phyloP scores from a whole-genome alignment of 1,140 invertebrate species.

The Pteromalus puparum region DNA sequence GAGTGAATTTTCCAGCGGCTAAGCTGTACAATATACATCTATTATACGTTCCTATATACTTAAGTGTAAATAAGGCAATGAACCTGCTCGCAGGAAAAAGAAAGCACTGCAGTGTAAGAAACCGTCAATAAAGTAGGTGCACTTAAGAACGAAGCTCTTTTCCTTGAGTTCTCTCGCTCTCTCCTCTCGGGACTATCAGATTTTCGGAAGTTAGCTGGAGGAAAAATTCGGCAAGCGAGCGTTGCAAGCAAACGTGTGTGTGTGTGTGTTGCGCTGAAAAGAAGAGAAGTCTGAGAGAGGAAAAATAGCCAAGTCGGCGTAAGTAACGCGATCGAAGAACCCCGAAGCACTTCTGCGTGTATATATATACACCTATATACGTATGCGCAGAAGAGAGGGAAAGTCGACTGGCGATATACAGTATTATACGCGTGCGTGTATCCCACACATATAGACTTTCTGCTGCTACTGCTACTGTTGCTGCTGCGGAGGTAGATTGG shows the following conservation, averaged over 20 bases:
- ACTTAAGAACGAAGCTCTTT: not conserved
- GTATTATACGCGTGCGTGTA: not conserved
- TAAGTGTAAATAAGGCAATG: not conserved
- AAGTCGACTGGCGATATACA: too few species aligned
- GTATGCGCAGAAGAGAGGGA: not conserved
- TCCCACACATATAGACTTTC: not conserved
- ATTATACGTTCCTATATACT: too few species aligned
- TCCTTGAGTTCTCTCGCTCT: not conserved
- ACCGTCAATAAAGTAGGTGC: conserved; percentile 8
- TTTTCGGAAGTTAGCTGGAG: conserved; percentile 26
- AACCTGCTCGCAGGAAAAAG: not conserved
- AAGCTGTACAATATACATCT: too few species aligned
- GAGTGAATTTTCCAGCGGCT: too few species aligned
- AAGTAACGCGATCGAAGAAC: not conserved
- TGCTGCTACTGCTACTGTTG: too few species aligned
- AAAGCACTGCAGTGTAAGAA: not conserved
- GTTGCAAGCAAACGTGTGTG: not conserved
- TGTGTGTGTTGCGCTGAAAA: not conserved
- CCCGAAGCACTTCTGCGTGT: too few species aligned
- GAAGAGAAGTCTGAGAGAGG: not conserved
- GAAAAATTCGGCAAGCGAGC: not conserved
- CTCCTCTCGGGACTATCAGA: conserved; percentile 23
- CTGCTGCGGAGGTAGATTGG: not conserved
- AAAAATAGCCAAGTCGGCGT: conserved; percentile 1
- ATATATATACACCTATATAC: not conserved